Evolutionary conservation across 2,888 invertebrate species (phyloP).

Genomic region (Erynnis tages): DNA sequence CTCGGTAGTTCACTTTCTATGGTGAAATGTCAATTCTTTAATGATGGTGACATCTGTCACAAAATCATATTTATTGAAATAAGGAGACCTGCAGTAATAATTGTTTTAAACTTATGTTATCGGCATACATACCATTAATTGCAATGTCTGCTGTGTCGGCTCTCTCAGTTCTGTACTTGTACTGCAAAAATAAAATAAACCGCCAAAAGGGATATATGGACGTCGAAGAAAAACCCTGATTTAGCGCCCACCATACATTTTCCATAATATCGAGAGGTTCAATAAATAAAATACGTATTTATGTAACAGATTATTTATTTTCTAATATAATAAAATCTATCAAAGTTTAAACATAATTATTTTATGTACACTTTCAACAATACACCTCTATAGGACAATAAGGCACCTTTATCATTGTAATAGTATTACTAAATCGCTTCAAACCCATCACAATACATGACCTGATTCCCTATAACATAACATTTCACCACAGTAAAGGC

Average conservation of each 20-base stretch:
- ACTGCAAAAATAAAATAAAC: slow-evolving; percentile 56
- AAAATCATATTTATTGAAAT: too few species aligned
- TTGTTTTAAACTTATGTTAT: too few species aligned
- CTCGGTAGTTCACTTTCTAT: too few species aligned
- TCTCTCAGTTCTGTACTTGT: slow-evolving; percentile 59
- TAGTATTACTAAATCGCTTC: slow-evolving; percentile 43
- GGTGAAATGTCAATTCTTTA: too few species aligned
- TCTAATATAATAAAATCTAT: slow-evolving; percentile 73
- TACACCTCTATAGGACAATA: slow-evolving; percentile 70
- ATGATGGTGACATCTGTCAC: too few species aligned
- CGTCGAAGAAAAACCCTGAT: slow-evolving; percentile 61
- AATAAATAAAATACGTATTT: slow-evolving; percentile 38
- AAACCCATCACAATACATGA: slow-evolving; percentile 44
- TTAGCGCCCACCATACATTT: background rate
- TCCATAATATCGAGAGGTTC: background rate
- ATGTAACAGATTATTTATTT: slow-evolving; percentile 70
- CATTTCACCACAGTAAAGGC: slow-evolving; percentile 60
- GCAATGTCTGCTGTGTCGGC: slow-evolving; percentile 65
- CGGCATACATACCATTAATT: slow-evolving; percentile 57
- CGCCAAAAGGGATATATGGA: slow-evolving; percentile 66
- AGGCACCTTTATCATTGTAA: slow-evolving; percentile 60
- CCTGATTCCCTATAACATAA: slow-evolving; percentile 46
- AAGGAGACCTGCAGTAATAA: too few species aligned
- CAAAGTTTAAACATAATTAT: slow-evolving; percentile 66
- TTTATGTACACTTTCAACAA: slow-evolving; percentile 74